A percentile compares a stretch with the other conserved stretches of the same genome.
Evolutionary conservation across 2,113 vertebrate species (phyloP).

Genomic region (Boulengeromyrus knoepffleri): DNA sequence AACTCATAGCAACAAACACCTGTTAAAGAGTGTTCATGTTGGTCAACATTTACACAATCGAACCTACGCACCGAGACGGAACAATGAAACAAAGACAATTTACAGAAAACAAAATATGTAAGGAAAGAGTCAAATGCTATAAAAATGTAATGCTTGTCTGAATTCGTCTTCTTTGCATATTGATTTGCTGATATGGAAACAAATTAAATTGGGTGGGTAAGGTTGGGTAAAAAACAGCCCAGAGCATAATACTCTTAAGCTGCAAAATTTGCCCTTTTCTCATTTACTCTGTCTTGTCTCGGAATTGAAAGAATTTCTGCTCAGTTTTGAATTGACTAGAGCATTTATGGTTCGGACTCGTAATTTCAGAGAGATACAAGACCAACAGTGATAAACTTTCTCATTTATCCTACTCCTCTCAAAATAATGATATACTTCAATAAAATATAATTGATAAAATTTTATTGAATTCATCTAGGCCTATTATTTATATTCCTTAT

Average conservation of each 20-base stretch:
- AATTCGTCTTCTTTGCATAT: not conserved
- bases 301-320: too few species aligned
- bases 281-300: not conserved
- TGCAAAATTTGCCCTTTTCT: not conserved
- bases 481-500: not conserved
- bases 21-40: not conserved
- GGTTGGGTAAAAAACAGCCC: not conserved
- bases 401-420: not conserved
- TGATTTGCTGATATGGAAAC: not conserved
- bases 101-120: not conserved
- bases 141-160: not conserved
- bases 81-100: not conserved
- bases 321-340: not conserved
- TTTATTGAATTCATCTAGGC: not conserved
- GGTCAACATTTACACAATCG: not conserved
- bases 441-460: not conserved
- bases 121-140: too few species aligned
- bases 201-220: not conserved
- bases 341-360: not conserved
- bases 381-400: not conserved
- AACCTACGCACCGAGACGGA: not conserved
- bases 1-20: not conserved
- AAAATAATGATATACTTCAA: not conserved
- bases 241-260: not conserved
- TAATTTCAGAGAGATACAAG: not conserved